A percentile compares a stretch with the other conserved stretches of the same genome.
These are phyloP conservation scores for Bactericera cockerelli DNA, from an alignment of 1,140 invertebrate species.

Conservation along the genomic window DNA sequence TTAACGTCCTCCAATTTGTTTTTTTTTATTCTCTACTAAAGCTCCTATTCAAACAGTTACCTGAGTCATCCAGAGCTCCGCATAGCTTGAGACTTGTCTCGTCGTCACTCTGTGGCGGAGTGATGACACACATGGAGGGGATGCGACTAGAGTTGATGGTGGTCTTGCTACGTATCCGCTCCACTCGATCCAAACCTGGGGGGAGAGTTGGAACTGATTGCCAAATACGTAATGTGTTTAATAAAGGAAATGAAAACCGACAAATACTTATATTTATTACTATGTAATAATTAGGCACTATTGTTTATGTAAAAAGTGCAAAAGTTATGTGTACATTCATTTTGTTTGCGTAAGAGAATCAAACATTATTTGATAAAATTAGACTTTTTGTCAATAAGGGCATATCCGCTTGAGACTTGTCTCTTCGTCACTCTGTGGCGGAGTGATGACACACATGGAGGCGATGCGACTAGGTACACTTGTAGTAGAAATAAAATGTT, in stretches of 20 bases:
- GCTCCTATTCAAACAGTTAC: too few relatives aligned
- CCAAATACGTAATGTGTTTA: background rate
- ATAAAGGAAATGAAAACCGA: background rate
- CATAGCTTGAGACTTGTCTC: slow-evolving; percentile 34
- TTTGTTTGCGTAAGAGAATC: too few relatives aligned
- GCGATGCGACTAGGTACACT: slow-evolving; percentile 74
- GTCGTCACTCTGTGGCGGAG: slow-evolving; percentile 71
- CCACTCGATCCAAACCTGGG: slow-evolving; percentile 49
- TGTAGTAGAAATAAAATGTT: too few relatives aligned
- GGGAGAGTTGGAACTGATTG: too few relatives aligned
- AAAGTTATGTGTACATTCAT: too few relatives aligned
- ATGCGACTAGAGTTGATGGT: slow-evolving; percentile 72
- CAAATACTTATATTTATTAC: background rate
- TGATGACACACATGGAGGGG: slow-evolving; percentile 84
- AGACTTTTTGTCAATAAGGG: too few relatives aligned
- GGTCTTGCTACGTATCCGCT: slow-evolving; percentile 69
- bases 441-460: slow-evolving; percentile 82
- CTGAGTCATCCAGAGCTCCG: slow-evolving; percentile 6
- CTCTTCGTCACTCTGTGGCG: slow-evolving; percentile 72
- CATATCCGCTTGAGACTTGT: slow-evolving; percentile 27
- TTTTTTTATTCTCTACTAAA: too few relatives aligned
- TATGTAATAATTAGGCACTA: too few relatives aligned
- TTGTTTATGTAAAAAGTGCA: too few relatives aligned
- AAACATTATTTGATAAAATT: too few relatives aligned
- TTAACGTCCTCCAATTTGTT: too few relatives aligned